Percentiles rank a stretch among this genome's conserved stretches.
Conservation (phyloP, 2,797 vertebrate genomes). For the Crocodylus rhombifer region DNA sequence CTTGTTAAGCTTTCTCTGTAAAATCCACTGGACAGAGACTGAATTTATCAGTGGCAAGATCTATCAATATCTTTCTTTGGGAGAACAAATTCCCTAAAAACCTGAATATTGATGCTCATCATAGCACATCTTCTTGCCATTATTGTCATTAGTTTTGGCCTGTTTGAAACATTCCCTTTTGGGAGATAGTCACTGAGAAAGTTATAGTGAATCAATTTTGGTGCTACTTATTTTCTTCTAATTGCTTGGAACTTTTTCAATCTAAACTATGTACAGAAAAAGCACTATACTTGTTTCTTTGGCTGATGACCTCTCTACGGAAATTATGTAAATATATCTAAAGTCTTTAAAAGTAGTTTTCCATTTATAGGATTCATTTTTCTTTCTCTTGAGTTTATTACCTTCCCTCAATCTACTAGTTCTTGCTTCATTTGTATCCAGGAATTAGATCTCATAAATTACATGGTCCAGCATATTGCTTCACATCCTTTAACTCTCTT, state of each 20-base stretch:
- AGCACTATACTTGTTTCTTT: background rate
- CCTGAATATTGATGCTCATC: background rate
- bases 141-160: background rate
- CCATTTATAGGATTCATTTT: background rate
- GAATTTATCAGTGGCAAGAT: background rate
- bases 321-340: constrained; percentile 6
- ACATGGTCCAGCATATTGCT: background rate
- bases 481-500: background rate
- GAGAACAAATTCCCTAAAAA: background rate
- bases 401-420: background rate
- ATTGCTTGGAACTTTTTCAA: background rate
- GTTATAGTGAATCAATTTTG: background rate
- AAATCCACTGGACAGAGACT: background rate
- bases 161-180: background rate
- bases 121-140: background rate
- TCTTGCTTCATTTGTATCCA: constrained; percentile 33
- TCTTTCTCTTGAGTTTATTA: background rate
- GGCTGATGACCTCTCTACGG: constrained; percentile 10
- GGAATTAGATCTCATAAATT: constrained; percentile 54
- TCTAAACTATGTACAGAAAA: background rate
- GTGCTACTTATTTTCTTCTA: background rate
- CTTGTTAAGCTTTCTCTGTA: background rate
- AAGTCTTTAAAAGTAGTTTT: constrained; percentile 18
- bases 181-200: background rate
- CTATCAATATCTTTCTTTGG: background rate